Evolutionary conservation across 2,797 vertebrate species (phyloP), one percentile per base, ranked within the genome.

Genomic region (Pelobates cultripes): DNA sequence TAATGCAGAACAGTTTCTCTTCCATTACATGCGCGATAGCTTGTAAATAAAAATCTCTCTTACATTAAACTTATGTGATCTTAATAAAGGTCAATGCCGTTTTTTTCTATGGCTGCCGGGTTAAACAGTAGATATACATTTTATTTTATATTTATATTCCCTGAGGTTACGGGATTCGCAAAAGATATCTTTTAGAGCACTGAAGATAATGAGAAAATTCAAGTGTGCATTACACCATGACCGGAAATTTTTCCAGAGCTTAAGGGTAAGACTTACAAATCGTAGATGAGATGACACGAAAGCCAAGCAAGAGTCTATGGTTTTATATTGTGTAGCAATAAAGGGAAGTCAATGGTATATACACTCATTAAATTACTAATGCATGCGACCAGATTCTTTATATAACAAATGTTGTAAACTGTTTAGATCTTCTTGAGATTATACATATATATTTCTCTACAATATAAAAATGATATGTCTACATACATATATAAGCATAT

Each of bases 61-160:
- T 79, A 73, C 82, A 76, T 79, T 79, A 84, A 84, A 79, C 73
- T 70, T 80, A 80, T 80, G 73, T 78, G 67, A 79, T 84, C 77
- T 84, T 84, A 84, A 84, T 84, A 84, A 84, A 84, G 82, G 82
- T 84, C 82, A 84, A 72, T 84, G 77, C 43, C 12, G 4, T 76
- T 79, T 84, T 74, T 79, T 83, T 73, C 79, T 84, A 84, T 84
- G 44, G 82, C 82, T 84, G 14, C 73, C 79, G 82, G 82, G 82
- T 84, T 84, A 80, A 84, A 76, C 82, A 79, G 77, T 71, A 84
- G 77, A 84, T 84, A 84, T 84, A 80, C 82, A 84, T 78, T 79
- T 79, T 78, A 75, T 83, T 83, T 83, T 84, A 84, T 80, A 80
- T 84, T 80, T 84, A 70, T 84, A 66, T 84, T 53, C 82, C 77